Evolutionary conservation across 1,140 invertebrate genomes (phyloP), one percentile per base, ranked within the genome.

Genomic region (Papilio polyxenes): DNA sequence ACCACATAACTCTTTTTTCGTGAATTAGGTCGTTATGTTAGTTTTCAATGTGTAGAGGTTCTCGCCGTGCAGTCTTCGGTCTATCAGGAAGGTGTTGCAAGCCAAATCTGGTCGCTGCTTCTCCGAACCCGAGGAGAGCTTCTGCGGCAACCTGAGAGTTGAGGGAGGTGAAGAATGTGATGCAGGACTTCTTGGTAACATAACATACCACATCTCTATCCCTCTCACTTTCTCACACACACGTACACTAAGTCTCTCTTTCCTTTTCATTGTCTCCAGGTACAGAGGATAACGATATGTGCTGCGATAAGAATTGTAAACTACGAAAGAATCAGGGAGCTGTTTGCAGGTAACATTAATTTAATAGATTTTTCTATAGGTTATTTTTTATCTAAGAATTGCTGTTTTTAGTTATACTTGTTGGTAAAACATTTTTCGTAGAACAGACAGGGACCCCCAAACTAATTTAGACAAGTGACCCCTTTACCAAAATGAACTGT

Each of bases 161-260:
- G 98, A 99, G 94, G 98, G 98, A 20, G 98, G 98, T 84, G 98
- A 99, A 93, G 98, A 99, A 95, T 99, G 98, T 91, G 98, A 99
- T 92, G 98, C 98, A 20, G 98, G 98, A 9, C 95, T 98, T n/a
- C 94, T 98, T 9, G 98, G 94, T 94, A 88, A 72, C 0, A 40
- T 13, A 11, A 4, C 3, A 9, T 3, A 5, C 23, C 20, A 23
- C 13, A 13, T 72, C 65, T 15, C 31, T 72, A 15, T 72, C 31
- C 0, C 65, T 37, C 65, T 3, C 3, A 37, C 65, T 37, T 3
- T 40, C 20, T 20, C 23, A 31, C 31, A 37, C 51, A 53, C 51
- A 13, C 4, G 3, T 8, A 53, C 51, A 44, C 40, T 7, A 44
- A 6, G 40, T 2, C 40, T 44, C 4, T 44, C 40, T 44, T 4